These are phyloP conservation scores for Pseudorectes ferrugineus DNA, from an alignment of 2,113 vertebrate genomes.

Conservation along the genomic window DNA sequence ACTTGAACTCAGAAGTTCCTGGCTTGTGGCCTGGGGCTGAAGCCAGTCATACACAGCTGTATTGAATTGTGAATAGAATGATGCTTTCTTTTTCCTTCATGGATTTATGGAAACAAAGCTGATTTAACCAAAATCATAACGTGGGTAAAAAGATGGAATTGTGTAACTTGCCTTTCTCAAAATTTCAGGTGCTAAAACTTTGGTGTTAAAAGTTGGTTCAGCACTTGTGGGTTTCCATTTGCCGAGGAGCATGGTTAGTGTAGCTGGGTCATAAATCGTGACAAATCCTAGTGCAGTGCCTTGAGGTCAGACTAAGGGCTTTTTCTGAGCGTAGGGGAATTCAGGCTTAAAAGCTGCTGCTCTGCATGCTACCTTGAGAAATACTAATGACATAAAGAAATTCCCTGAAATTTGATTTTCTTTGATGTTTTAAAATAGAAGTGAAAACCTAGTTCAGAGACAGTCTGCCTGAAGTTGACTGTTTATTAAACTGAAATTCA, in stretches of 20 bases:
- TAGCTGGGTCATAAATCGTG: not conserved
- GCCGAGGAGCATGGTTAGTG: not conserved
- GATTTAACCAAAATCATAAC: not conserved
- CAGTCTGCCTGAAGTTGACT: not conserved
- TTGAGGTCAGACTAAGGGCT: not conserved
- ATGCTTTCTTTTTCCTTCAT: not conserved
- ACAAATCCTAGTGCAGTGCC: not conserved
- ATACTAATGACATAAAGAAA: not conserved
- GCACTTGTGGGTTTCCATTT: not conserved
- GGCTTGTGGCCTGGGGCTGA: slow-evolving; percentile 11
- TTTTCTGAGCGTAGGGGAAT: not conserved
- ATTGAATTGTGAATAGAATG: not conserved
- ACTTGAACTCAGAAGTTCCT: slow-evolving; percentile 43
- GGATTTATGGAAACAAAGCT: not conserved
- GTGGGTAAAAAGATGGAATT: not conserved
- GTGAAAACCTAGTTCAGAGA: not conserved
- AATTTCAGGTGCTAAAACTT: not conserved
- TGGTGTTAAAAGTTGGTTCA: not conserved
- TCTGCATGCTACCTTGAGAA: not conserved
- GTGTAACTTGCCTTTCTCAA: not conserved
- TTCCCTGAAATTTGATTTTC: not conserved
- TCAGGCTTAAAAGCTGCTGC: not conserved
- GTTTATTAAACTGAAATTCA: not conserved
- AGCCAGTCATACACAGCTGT: not conserved
- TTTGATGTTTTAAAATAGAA: not conserved